Evolutionary conservation across 2,888 invertebrate species (phyloP), one percentile per base, ranked within the genome.

Genomic region (Chrysolina americana): DNA sequence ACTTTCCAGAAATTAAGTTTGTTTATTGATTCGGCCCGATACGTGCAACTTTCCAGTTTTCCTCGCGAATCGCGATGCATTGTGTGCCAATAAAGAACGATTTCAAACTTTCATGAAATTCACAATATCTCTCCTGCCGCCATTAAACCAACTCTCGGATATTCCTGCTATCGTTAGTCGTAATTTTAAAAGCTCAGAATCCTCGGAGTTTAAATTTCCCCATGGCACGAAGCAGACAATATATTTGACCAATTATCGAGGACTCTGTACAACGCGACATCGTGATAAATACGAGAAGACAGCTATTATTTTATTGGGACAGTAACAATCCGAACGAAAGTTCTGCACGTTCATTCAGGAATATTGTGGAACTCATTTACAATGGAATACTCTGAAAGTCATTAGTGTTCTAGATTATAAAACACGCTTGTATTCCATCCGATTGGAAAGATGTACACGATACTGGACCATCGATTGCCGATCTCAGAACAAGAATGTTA

Each of bases 191-290:
- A 79, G 79, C 76, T 78, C 78, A 78, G 73, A 74, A 76, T 71
- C 66, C 73, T 71, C 70, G 64, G 71, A 73, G 75, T 73, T 76
- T 76, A 75, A 76, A 76, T 76, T 71, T 77, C 74, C 76, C 75
- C 65, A 71, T 79, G 74, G 83, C 82, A 84, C 85, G 83, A 83
- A 81, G 79, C 82, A 82, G 84, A 84, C 85, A 83, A 87, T 87
- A 86, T 87, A 87, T 87, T 86, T 86, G 85, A 87, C 86, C 86
- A 87, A 87, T 87, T 87, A 87, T 84, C 84, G 83, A 80, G 79
- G 80, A 77, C 79, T 80, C 82, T 78, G 81, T 79, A 80, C 81
- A 79, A 79, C 79, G 82, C 80, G 83, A 84, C 85, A 83, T 84
- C 86, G 86, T 86, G 86, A 87, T 86, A 86, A 86, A 86, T 86